These are phyloP conservation scores for Callocephalon fimbriatum DNA, from an alignment of 2,113 vertebrate species.

Conservation along the genomic window DNA sequence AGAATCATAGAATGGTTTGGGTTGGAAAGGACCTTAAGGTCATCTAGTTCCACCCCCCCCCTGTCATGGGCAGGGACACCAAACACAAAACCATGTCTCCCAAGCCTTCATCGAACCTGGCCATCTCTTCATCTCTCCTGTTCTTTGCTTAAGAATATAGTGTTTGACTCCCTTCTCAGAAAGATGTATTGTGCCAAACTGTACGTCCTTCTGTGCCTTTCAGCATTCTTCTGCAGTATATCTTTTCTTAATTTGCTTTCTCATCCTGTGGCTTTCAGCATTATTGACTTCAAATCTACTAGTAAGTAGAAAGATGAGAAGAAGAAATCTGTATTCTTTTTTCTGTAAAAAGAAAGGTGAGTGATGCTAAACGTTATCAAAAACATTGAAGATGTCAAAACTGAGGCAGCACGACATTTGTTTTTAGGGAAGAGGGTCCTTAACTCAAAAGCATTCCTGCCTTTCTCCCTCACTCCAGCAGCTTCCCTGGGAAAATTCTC, in stretches of 20 bases:
- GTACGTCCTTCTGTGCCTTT: not conserved
- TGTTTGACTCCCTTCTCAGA: not conserved
- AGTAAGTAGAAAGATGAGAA: not conserved
- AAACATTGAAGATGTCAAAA: not conserved
- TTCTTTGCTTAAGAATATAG: not conserved
- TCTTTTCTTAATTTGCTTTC: not conserved
- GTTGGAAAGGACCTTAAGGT: not conserved
- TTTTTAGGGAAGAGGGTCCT: not conserved
- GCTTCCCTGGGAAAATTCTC: slow-evolving; percentile 27
- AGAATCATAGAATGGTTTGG: not conserved
- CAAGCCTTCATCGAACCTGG: not conserved
- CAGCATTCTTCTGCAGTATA: not conserved
- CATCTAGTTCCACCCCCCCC: not conserved
- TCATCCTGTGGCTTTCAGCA: not conserved
- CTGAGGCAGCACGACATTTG: not conserved
- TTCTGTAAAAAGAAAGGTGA: not conserved
- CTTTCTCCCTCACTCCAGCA: not conserved
- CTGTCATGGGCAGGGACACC: not conserved
- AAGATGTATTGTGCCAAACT: not conserved
- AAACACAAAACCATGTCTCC: not conserved
- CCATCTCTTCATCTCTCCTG: not conserved
- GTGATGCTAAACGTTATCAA: not conserved
- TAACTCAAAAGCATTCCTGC: not conserved
- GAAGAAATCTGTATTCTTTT: not conserved
- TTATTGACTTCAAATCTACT: not conserved